These are phyloP conservation scores for Euplagia quadripunctaria DNA, from an alignment of 2,888 invertebrate species.

Conservation along the genomic window DNA sequence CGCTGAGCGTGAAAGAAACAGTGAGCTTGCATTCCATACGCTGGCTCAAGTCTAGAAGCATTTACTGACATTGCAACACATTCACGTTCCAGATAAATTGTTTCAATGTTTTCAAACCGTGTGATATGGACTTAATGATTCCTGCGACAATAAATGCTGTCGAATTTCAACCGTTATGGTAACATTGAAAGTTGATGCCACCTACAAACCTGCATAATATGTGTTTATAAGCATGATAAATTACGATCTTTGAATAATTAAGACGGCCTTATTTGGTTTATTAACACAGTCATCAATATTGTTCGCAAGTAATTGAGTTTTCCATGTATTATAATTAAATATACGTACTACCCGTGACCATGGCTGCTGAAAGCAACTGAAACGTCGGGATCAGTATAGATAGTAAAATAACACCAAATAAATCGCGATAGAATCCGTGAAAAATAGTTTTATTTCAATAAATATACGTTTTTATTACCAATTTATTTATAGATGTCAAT, in stretches of 20 bases:
- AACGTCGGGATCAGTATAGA: too few species aligned
- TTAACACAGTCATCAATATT: conserved; percentile 13
- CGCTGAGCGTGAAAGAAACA: conserved; percentile 42
- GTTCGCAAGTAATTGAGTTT: conserved; percentile 5
- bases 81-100: conserved; percentile 39
- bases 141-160: conserved; percentile 8
- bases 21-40: conserved; percentile 43
- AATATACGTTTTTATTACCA: not conserved
- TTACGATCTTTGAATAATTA: conserved; percentile 11
- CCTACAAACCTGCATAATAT: conserved; percentile 17
- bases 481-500: not conserved
- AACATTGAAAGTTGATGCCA: conserved; percentile 7
- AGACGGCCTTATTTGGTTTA: conserved; percentile 9
- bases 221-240: conserved; percentile 16
- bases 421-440: too few species aligned
- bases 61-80: conserved; percentile 42
- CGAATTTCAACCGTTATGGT: conserved; percentile 21
- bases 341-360: too few species aligned
- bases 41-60: conserved; percentile 16
- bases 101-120: conserved; percentile 26
- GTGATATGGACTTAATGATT: conserved; percentile 24
- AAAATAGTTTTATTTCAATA: too few species aligned
- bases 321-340: not conserved
- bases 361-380: too few species aligned
- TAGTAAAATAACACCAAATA: too few species aligned